Evolutionary conservation across 2,797 vertebrate species (phyloP).

Genomic region (Sebastes miniatus): DNA sequence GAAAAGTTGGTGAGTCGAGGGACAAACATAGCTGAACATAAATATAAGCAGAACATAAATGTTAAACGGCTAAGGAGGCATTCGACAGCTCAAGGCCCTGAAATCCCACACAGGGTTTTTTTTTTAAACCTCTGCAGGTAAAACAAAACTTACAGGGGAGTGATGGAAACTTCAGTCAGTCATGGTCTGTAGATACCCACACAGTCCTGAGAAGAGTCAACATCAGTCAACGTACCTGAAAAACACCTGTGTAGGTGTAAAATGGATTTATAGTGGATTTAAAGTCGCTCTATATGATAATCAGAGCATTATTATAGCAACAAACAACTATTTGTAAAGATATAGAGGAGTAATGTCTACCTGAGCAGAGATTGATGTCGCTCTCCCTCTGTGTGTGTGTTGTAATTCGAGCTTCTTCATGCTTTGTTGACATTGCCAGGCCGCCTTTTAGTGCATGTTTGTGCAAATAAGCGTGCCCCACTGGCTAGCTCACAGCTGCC

Average conservation of each 20-base stretch:
- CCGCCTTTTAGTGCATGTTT: no score
- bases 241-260: neutral
- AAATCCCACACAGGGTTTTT: neutral
- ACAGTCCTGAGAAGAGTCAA: neutral
- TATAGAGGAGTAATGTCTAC: no score
- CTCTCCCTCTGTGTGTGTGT: no score
- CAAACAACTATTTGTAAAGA: no score
- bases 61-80: neutral
- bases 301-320: no score
- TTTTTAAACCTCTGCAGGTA: neutral
- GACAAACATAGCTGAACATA: neutral
- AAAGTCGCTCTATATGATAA: neutral
- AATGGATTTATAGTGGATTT: neutral
- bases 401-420: no score
- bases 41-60: neutral
- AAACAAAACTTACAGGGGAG: neutral
- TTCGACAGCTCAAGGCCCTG: neutral
- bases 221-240: neutral
- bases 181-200: neutral
- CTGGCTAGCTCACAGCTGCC: neutral
- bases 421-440: no score
- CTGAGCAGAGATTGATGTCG: no score
- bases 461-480: no score
- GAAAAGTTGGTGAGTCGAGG: neutral
- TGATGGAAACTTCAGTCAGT: constrained; percentile 1